Base-by-base conservation (phyloP, 1,140 invertebrate species). In the Drosophila prosaltans region DNA sequence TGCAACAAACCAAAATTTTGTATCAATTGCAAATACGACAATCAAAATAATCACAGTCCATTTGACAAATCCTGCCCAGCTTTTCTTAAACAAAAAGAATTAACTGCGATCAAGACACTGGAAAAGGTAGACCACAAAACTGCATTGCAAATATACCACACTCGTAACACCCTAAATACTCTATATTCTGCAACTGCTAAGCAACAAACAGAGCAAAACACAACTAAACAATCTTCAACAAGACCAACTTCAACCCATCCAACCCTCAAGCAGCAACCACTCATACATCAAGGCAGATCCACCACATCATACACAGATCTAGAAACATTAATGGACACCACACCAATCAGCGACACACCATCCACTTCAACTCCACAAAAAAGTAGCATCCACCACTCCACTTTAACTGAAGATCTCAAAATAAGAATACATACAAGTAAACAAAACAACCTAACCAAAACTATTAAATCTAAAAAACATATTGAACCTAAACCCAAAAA, bases 361-460 rank as follows among this genome's bases (percentile, higher is more conserved):
- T 21, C 39, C 28, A 16, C 39, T 7, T 21, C 39, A 43, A 41
- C n/a, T 41, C 21, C 59, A 3, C 39, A 26, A 43, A 61, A 26
- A 36, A 8, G 9, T 21, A 61, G 24, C 59, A 61, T 1, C 16
- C 5, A 43, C 5, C 32, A 16, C 59, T 36, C 16, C 59, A 7
- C 32, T 41, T 6, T 39, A 36, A 61, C 59, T 41, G 16, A 61
- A 59, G 16, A 16, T 16, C 16, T 16, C 16, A 16, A 16, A 16
- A 16, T 16, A 16, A 59, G 32, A 59, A 39, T 61, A 16, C 41
- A 36, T 41, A 10, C 59, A 61, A 61, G 21, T 41, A 66, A 67
- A 48, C 57, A 59, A 67, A 43, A 67, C 30, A 59, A 55, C 16
- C 41, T 60, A 9, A 30, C 57, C 41, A 67, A 67, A 30, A 55